Percentiles rank a stretch among this genome's conserved stretches.
These are phyloP conservation scores for Hiodon alosoides DNA, from an alignment of 2,113 vertebrate genomes.

Conservation along the genomic window DNA sequence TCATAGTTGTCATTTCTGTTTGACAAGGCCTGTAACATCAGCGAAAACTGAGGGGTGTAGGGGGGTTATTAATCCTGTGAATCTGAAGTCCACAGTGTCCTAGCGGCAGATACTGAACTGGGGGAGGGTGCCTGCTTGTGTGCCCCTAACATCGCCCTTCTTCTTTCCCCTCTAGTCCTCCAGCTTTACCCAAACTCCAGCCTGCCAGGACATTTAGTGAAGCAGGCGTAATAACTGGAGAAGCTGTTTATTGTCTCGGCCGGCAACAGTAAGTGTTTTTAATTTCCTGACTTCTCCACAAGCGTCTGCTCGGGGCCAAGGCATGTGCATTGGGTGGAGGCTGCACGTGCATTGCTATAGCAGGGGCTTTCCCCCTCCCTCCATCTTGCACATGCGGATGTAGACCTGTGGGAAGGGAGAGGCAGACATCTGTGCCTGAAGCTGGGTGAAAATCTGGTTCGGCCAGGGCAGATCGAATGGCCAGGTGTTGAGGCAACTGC, in stretches of 20 bases:
- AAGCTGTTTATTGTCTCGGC: background rate
- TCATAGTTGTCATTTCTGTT: background rate
- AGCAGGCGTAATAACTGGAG: background rate
- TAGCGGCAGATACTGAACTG: background rate
- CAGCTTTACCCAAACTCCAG: background rate
- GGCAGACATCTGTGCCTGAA: constrained; percentile 1
- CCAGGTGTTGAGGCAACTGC: too few species aligned
- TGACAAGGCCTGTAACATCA: constrained; percentile 12
- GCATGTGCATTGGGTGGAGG: background rate
- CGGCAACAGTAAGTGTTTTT: background rate
- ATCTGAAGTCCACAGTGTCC: too few species aligned
- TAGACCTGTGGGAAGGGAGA: background rate
- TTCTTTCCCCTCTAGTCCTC: background rate
- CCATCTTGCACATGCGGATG: background rate
- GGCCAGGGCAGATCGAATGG: too few species aligned
- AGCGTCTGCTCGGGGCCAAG: background rate
- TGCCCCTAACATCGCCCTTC: background rate
- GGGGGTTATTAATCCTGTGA: too few species aligned
- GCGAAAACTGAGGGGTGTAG: too few species aligned
- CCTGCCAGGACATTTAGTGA: background rate
- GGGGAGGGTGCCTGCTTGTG: background rate
- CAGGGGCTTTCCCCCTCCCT: background rate
- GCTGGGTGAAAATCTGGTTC: background rate
- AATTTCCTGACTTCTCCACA: background rate
- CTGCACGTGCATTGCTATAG: background rate